phyloP scores from a whole-genome alignment of 2,797 vertebrate species.

The Sternotherus odoratus region DNA sequence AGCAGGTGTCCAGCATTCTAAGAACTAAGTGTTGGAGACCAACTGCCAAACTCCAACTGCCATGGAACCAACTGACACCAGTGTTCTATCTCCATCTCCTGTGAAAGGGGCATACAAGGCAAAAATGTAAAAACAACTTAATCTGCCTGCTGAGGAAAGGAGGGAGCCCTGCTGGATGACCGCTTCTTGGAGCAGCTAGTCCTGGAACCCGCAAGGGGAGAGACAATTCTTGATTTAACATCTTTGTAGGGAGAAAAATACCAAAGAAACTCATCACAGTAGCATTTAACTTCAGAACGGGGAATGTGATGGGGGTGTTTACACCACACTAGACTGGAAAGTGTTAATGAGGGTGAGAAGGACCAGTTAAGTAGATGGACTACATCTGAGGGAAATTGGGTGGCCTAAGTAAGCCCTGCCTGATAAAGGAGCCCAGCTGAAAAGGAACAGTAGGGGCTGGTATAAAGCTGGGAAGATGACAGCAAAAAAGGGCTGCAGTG shows the following conservation, averaged over 20 bases:
- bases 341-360: too few species aligned
- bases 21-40: constrained; percentile 2
- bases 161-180: neutral
- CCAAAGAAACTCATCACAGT: too few species aligned
- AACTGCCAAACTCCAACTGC: neutral
- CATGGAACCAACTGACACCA: neutral
- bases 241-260: neutral
- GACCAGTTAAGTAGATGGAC: too few species aligned
- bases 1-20: neutral
- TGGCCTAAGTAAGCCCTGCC: too few species aligned
- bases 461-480: too few species aligned
- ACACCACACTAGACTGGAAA: neutral
- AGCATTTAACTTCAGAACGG: too few species aligned
- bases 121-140: neutral
- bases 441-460: too few species aligned
- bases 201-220: neutral
- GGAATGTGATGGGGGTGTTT: neutral
- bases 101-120: neutral
- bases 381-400: too few species aligned
- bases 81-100: neutral
- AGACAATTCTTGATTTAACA: neutral
- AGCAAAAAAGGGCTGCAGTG: too few species aligned
- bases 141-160: constrained; percentile 12
- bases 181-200: neutral
- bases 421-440: too few species aligned